Conservation (phyloP, 2,113 vertebrate genomes). For the Oncorhynchus keta region DNA sequence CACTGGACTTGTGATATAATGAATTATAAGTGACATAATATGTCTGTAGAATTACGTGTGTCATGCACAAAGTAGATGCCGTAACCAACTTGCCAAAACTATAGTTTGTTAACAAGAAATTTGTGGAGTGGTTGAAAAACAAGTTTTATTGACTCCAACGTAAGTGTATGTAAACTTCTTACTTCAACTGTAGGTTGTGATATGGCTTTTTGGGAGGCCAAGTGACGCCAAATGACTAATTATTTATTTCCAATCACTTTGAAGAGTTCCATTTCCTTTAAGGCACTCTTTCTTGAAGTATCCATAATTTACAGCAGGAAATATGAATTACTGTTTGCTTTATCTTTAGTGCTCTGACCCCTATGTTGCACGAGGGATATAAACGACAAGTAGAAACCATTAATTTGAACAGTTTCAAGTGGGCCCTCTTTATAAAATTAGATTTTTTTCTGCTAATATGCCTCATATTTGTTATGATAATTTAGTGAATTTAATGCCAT, state of each 20-base stretch:
- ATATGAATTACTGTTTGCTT: conserved; percentile 4
- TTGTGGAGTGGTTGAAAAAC: no score
- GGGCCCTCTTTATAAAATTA: not conserved
- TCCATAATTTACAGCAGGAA: not conserved
- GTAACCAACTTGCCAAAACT: no score
- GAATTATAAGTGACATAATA: no score
- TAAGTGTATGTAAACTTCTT: no score
- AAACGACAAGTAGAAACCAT: not conserved
- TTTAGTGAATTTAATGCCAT: not conserved
- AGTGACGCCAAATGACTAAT: not conserved
- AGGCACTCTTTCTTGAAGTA: not conserved
- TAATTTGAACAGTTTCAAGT: not conserved
- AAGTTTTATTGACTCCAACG: no score
- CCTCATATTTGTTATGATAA: conserved; percentile 8
- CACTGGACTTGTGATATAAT: no score
- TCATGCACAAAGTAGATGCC: no score
- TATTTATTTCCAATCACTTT: not conserved
- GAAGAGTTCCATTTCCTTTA: conserved; percentile 4
- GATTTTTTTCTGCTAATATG: conserved; percentile 7
- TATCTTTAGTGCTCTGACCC: conserved; percentile 3
- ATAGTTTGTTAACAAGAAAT: no score
- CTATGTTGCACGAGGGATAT: not conserved
- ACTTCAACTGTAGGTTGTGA: no score
- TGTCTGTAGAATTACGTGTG: no score
- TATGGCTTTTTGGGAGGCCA: no score